Percentiles rank a stretch among this genome's conserved stretches.
These are phyloP conservation scores for Antheraea assamensis DNA, from an alignment of 2,888 invertebrate genomes.

Conservation along the genomic window DNA sequence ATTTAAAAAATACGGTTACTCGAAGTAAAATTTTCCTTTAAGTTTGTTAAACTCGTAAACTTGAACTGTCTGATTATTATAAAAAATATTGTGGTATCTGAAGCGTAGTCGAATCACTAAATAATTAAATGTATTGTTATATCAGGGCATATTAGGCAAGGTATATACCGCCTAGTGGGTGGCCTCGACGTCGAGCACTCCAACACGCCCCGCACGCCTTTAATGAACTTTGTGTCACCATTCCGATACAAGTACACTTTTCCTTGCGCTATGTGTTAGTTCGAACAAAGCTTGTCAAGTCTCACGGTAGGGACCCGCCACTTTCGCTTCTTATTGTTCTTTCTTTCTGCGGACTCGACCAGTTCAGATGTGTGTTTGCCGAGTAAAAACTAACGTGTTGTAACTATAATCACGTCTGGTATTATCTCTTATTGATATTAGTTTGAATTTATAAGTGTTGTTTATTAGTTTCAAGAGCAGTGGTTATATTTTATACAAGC, in stretches of 20 bases:
- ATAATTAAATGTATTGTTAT: conserved; percentile 40
- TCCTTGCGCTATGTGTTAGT: conserved; percentile 75
- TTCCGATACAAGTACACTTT: conserved; percentile 79
- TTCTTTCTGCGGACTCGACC: conserved; percentile 62
- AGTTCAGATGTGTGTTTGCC: conserved; percentile 31
- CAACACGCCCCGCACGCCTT: conserved; percentile 77
- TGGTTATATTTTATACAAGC: too few species aligned
- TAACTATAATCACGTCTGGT: neutral
- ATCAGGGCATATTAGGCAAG: conserved; percentile 70
- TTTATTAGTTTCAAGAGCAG: neutral
- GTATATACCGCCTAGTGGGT: conserved; percentile 37
- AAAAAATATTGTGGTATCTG: neutral
- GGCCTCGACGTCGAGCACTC: conserved; percentile 66
- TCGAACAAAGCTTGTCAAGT: conserved; percentile 74
- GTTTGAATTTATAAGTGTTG: neutral
- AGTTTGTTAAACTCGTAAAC: too few species aligned
- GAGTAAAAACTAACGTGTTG: neutral
- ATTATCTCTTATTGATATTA: neutral
- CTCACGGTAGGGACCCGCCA: conserved; percentile 62
- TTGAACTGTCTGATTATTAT: too few species aligned
- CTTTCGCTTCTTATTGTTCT: conserved; percentile 67
- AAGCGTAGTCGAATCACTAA: neutral
- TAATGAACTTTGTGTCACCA: conserved; percentile 81
- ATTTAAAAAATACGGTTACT: too few species aligned
- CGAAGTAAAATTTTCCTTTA: too few species aligned